Percentiles rank a stretch among this genome's conserved stretches.
Conservation (phyloP, 2,113 vertebrate species). For the Bungarus multicinctus region DNA sequence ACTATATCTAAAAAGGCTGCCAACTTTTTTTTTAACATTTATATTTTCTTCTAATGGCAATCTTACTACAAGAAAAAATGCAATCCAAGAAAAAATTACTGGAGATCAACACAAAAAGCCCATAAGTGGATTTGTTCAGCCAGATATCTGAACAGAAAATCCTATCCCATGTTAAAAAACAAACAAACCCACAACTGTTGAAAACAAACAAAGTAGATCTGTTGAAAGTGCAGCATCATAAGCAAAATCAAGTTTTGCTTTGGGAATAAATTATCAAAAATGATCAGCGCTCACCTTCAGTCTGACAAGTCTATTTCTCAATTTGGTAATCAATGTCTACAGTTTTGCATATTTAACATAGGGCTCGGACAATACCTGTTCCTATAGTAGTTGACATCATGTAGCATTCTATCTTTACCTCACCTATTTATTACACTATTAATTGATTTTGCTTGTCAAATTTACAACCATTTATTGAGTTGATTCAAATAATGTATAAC, state of each 20-base stretch:
- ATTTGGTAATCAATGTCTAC: background rate
- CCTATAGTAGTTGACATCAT: background rate
- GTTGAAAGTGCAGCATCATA: background rate
- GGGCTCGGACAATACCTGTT: no score
- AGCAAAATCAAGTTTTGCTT: background rate
- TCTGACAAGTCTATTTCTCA: background rate
- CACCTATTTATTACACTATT: background rate
- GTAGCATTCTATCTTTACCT: background rate
- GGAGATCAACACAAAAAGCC: constrained; percentile 47
- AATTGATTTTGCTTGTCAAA: background rate
- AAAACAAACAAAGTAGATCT: background rate
- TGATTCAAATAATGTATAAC: background rate
- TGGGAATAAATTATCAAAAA: background rate
- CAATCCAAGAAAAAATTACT: constrained; percentile 42
- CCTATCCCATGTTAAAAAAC: background rate
- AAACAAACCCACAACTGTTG: background rate
- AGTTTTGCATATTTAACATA: background rate
- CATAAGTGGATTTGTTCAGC: constrained; percentile 50
- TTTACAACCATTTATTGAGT: background rate
- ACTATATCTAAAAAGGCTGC: background rate
- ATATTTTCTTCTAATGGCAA: background rate
- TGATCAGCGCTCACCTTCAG: background rate
- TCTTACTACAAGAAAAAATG: constrained; percentile 3
- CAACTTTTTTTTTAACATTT: background rate
- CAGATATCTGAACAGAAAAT: constrained; percentile 46